Evolutionary conservation across 1,140 invertebrate species (phyloP).

Genomic region (Drosophila santomea): DNA sequence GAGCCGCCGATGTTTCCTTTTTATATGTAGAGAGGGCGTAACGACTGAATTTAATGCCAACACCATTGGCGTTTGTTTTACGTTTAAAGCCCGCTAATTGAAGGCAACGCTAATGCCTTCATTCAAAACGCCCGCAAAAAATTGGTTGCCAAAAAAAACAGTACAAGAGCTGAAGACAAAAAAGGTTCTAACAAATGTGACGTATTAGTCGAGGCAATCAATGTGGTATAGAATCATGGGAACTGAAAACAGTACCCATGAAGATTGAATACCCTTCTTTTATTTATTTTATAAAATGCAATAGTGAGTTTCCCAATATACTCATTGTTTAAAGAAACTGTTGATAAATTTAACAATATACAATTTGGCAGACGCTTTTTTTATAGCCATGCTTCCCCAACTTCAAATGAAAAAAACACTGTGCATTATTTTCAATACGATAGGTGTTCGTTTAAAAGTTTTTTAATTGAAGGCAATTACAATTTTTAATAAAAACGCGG

Average conservation of each 20-base stretch:
- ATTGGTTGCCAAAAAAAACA: neutral
- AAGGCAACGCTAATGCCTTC: conserved; percentile 45
- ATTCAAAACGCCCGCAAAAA: conserved; percentile 7
- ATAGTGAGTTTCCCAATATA: too few relatives aligned
- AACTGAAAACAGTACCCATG: neutral
- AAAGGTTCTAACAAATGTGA: conserved; percentile 41
- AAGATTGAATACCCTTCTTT: neutral
- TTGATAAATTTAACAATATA: neutral
- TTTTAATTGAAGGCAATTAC: neutral
- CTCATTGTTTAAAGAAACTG: neutral
- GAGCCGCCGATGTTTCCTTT: conserved; percentile 41
- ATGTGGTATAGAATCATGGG: neutral
- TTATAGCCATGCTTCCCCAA: neutral
- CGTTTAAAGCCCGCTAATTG: conserved; percentile 62
- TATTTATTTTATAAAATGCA: neutral
- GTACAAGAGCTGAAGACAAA: conserved; percentile 7
- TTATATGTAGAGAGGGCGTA: conserved; percentile 43
- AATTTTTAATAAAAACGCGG: neutral
- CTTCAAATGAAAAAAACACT: neutral
- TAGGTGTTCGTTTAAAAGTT: neutral
- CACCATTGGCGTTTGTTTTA: conserved; percentile 39
- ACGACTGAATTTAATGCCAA: conserved; percentile 37
- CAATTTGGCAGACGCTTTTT: neutral
- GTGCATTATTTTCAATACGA: neutral
- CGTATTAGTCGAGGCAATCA: conserved; percentile 41